Evolutionary conservation across 2,113 vertebrate species (phyloP), one percentile per base, ranked within the genome.

Genomic region (Xerus inauris): DNA sequence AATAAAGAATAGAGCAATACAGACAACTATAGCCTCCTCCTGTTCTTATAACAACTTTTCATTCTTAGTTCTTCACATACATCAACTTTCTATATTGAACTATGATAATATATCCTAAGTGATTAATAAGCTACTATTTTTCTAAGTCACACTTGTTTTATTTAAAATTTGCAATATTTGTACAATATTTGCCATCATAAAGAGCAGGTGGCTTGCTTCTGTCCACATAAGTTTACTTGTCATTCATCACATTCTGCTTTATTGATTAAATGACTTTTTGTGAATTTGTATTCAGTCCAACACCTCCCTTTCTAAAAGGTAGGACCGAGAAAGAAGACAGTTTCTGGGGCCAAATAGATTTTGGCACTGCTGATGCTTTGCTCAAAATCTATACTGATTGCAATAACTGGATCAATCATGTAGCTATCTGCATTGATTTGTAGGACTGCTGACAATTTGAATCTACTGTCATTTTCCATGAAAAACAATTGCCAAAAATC

Each of bases 311-410:
- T 71, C 69, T 96, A 91, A 94, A 95, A 93, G 91, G 38, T 89
- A 76, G 8, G 8, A 28, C 38, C n/a, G 38, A 80, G 79, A 38
- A 82, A 81, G 91, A 91, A 54, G 69, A 93, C 64, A 71, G 57
- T 83, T 96, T 97, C 91, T 94, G 20, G 19, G 57, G 26, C 54
- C 49, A 96, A 80, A 96, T 93, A 93, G 69, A 96, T 75, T 88
- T 77, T 79, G 47, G 54, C 79, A 81, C 94, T 96, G 93, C 89
- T 89, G 86, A 94, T 79, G 91, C 69, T 93, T 89, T 96, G 49
- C 96, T 97, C 69, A 96, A 94, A 97, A 97, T 97, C 97, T 95
- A 93, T 97, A 95, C 42, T 97, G 94, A 97, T 94, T 97, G 93
- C 79, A 94, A 89, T 95, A 97, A 96, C 69, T 84, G 49, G 64